phyloP scores from a whole-genome alignment of 1,140 invertebrate genomes.

The Thrips palmi region DNA sequence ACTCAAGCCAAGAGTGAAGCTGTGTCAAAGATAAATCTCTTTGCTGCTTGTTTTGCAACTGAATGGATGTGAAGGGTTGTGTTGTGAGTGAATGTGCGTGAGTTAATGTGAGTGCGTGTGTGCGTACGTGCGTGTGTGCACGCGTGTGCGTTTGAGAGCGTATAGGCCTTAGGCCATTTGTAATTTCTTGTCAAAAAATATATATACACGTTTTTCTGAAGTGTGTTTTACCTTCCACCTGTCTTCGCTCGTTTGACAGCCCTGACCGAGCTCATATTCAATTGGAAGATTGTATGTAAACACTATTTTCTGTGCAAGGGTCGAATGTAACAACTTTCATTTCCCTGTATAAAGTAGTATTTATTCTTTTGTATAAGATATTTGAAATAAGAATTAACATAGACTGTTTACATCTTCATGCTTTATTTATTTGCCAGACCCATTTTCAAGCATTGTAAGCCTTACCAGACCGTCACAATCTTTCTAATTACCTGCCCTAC shows the following conservation, averaged over 20 bases:
- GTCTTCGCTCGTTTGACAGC: too few relatives aligned
- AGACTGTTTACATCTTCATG: too few relatives aligned
- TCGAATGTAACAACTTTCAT: too few relatives aligned
- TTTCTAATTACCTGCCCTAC: too few relatives aligned
- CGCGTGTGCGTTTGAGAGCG: constrained; percentile 12
- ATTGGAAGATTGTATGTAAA: constrained; percentile 10
- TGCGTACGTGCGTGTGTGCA: constrained; percentile 15
- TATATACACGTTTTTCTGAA: constrained; percentile 14
- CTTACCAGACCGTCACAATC: too few relatives aligned
- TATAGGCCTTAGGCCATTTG: constrained; percentile 10
- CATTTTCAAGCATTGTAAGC: too few relatives aligned
- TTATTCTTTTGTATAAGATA: too few relatives aligned
- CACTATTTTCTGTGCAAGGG: too few relatives aligned
- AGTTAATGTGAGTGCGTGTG: constrained; percentile 14
- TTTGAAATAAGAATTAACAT: too few relatives aligned
- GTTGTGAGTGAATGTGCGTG: constrained; percentile 8
- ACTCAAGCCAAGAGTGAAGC: constrained; percentile 16
- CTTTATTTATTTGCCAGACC: too few relatives aligned
- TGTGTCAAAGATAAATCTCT: constrained; percentile 20
- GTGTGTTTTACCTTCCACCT: constrained; percentile 9
- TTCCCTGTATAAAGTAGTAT: too few relatives aligned
- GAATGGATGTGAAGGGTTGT: constrained; percentile 26
- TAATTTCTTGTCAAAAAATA: constrained; percentile 11
- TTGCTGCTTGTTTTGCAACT: constrained; percentile 10
- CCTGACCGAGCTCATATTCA: constrained; percentile 5